A percentile compares a stretch with the other conserved stretches of the same genome.
phyloP scores from a whole-genome alignment of 1,140 invertebrate genomes.

The Apis dorsata region DNA sequence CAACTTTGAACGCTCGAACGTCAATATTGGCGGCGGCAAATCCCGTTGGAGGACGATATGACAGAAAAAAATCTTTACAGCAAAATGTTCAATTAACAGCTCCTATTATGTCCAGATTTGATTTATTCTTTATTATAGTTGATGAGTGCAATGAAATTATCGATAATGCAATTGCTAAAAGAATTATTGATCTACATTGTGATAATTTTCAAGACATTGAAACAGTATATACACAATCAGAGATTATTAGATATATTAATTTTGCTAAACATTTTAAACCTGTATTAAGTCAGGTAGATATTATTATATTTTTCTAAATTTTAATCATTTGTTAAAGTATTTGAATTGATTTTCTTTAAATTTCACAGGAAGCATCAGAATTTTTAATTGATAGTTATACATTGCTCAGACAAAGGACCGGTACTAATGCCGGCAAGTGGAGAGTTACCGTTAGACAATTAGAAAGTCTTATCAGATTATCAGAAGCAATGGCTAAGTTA shows the following conservation, averaged over 20 bases:
- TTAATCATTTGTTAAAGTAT: not conserved
- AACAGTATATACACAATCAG: constrained; percentile 90
- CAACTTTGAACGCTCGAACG: constrained; percentile 98
- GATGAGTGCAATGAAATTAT: constrained; percentile 97
- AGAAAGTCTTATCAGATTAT: constrained; percentile 97
- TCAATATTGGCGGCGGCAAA: constrained; percentile 99
- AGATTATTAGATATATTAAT: constrained; percentile 96
- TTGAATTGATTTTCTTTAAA: not conserved
- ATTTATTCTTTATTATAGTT: constrained; percentile 98
- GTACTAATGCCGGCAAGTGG: constrained; percentile 88
- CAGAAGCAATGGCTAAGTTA: constrained; percentile 97
- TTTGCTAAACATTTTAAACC: constrained; percentile 99
- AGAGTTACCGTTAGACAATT: constrained; percentile 99
- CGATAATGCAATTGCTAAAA: constrained; percentile 97
- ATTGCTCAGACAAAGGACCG: constrained; percentile 91
- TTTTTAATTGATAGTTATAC: constrained; percentile 95
- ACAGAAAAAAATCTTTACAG: constrained; percentile 95
- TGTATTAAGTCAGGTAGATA: constrained; percentile 85
- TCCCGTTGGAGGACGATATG: constrained; percentile 98
- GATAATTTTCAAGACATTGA: constrained; percentile 88
- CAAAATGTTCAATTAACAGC: constrained; percentile 97
- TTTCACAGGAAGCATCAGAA: constrained; percentile 87
- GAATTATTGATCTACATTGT: constrained; percentile 97
- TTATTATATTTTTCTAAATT: constrained; percentile 18
- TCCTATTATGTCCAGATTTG: constrained; percentile 99